These are phyloP conservation scores for Ceratina australensis DNA, from an alignment of 1,140 invertebrate species.

Conservation along the genomic window DNA sequence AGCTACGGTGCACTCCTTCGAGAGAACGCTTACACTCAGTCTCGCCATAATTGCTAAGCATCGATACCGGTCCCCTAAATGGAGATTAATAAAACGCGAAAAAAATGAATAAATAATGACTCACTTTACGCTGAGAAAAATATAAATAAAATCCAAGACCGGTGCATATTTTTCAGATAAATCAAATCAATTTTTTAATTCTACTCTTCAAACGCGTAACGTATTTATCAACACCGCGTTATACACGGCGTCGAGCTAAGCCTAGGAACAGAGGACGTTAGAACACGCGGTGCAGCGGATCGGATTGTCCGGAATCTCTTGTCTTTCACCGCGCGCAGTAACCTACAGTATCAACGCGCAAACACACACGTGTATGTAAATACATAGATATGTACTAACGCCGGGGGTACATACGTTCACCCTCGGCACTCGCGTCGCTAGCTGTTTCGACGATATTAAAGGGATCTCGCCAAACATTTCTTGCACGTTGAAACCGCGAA, in stretches of 20 bases:
- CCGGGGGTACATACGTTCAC: neutral
- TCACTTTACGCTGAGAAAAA: too few species aligned
- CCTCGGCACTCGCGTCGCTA: constrained; percentile 44
- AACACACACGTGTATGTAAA: neutral
- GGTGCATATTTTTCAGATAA: too few species aligned
- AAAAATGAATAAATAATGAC: too few species aligned
- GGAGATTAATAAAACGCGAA: too few species aligned
- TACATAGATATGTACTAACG: too few species aligned
- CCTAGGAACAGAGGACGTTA: neutral
- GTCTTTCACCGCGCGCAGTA: constrained; percentile 33
- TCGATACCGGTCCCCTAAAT: too few species aligned
- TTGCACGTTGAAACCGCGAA: constrained; percentile 71
- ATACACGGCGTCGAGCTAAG: neutral
- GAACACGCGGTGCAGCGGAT: constrained; percentile 26
- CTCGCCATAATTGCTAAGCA: too few species aligned
- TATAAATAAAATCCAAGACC: too few species aligned
- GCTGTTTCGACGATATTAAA: constrained; percentile 65
- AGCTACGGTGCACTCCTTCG: neutral
- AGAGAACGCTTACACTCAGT: neutral
- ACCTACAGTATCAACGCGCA: constrained; percentile 10
- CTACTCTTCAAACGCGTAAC: too few species aligned
- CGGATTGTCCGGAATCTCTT: constrained; percentile 48
- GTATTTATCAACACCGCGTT: too few species aligned
- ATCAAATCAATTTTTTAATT: too few species aligned
- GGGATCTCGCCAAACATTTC: constrained; percentile 62